phyloP scores from a whole-genome alignment of 2,797 vertebrate species.

The Molossus alvarezi region DNA sequence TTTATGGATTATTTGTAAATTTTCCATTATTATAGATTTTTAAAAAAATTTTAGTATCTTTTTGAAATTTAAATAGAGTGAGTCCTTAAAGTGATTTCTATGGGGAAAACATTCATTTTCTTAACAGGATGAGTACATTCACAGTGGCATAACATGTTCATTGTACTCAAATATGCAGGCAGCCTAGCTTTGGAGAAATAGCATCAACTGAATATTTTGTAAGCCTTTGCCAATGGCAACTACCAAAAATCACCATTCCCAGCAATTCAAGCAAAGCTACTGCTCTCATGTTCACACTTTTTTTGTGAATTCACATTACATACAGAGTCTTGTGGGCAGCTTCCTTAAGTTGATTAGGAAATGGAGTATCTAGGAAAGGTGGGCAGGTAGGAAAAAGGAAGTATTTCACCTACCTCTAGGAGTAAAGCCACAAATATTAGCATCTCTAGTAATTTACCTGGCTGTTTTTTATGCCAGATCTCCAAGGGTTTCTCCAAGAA shows the following conservation, averaged over 20 bases:
- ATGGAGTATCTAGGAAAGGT: not conserved
- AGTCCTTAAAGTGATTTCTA: conserved; percentile 58
- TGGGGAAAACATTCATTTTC: not conserved
- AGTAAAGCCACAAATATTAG: not conserved
- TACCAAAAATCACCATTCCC: conserved; percentile 28
- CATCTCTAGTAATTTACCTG: not conserved
- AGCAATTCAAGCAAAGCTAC: conserved; percentile 24
- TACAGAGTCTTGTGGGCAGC: not conserved
- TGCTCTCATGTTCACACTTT: conserved; percentile 7
- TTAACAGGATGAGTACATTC: not conserved
- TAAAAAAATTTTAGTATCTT: not conserved
- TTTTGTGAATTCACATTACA: not conserved
- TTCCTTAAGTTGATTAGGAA: conserved; percentile 15
- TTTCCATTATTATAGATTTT: conserved; percentile 15
- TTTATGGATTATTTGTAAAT: not conserved
- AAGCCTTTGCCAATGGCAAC: conserved; percentile 43
- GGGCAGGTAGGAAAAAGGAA: not conserved
- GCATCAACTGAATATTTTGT: conserved; percentile 30
- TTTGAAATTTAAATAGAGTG: conserved; percentile 33
- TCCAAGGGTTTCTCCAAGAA: not conserved
- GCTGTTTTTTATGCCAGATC: not conserved
- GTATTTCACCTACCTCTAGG: conserved; percentile 1
- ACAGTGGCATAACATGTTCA: conserved; percentile 15
- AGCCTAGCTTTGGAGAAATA: conserved; percentile 41
- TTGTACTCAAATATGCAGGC: conserved; percentile 41